Evolutionary conservation across 2,113 vertebrate genomes (phyloP).

Genomic region (Macrotus californicus): DNA sequence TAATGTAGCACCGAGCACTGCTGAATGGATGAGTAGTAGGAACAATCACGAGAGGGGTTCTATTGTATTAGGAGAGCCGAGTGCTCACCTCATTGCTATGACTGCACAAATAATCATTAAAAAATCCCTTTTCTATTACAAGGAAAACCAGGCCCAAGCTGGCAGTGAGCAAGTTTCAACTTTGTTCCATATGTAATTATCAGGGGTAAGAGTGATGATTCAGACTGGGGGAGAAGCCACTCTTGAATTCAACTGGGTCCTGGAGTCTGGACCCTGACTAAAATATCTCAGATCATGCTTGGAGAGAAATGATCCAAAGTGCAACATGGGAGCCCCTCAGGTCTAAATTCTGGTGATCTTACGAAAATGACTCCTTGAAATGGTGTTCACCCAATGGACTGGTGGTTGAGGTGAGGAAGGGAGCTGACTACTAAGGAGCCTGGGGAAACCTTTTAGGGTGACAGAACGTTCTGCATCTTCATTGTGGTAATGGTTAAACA

Average conservation of each 20-base stretch:
- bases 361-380: neutral
- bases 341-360: neutral
- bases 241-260: neutral
- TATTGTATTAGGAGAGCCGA: neutral
- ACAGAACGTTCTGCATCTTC: neutral
- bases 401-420: neutral
- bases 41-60: neutral
- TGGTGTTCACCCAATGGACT: neutral
- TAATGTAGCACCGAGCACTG: neutral
- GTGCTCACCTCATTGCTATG: neutral
- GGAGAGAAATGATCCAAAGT: neutral
- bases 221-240: neutral
- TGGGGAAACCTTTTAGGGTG: neutral
- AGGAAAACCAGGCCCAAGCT: neutral
- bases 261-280: neutral
- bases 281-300: neutral
- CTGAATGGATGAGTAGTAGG: neutral
- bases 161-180: neutral
- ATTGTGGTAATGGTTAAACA: neutral
- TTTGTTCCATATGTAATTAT: neutral
- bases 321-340: neutral
- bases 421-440: neutral
- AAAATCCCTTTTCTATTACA: neutral
- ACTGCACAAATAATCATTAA: neutral
- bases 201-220: neutral